Evolutionary conservation across 2,888 invertebrate genomes (phyloP), one percentile per base, ranked within the genome.

Genomic region (Eudasyphora cyanicolor): DNA sequence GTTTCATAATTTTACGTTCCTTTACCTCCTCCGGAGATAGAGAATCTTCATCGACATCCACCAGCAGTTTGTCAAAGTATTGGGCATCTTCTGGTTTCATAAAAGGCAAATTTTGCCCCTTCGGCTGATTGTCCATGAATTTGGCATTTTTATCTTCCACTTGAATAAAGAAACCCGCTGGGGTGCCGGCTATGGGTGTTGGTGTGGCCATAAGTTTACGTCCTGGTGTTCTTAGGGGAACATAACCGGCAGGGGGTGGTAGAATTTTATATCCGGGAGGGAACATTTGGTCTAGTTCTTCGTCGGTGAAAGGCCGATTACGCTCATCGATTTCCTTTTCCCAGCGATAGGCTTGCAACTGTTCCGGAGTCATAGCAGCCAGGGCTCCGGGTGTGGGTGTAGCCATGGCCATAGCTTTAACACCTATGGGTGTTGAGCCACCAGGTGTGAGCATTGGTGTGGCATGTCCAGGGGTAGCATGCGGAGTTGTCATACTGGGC

Each of bases 61-160:
- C 95, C 86, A 99, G 94, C 85, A 99, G 93, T 93, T 99, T 99
- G 92, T 99, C 99, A 93, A 99, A 99, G 93, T 99, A 99, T 93
- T 99, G 99, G 62, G 99, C 98, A 93, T 99, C 99, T 92, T 99
- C 99, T 0, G 99, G 99, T 92, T 99, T 99, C 96, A 99, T 97
- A 91, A 99, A 98, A 17, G 99, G 99, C 87, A 99, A 94, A 93
- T 99, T 99, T 88, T 94, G 94, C 0, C 96, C 97, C 92, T 98
- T 99, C 0, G 99, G 99, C 93, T 99, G 99, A 91, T 98, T 98
- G 92, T 99, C 99, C 89, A 98, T 95, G 86, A 94, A 93, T 91
- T 96, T 96, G 89, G 97, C 97, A 71, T 95, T 95, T 91, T 96
- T 95, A 90, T 97, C 97, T 92, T 97, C 97, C 89, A 95, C 95